phyloP scores from a whole-genome alignment of 2,113 vertebrate species.

The Centropus unirufus region DNA sequence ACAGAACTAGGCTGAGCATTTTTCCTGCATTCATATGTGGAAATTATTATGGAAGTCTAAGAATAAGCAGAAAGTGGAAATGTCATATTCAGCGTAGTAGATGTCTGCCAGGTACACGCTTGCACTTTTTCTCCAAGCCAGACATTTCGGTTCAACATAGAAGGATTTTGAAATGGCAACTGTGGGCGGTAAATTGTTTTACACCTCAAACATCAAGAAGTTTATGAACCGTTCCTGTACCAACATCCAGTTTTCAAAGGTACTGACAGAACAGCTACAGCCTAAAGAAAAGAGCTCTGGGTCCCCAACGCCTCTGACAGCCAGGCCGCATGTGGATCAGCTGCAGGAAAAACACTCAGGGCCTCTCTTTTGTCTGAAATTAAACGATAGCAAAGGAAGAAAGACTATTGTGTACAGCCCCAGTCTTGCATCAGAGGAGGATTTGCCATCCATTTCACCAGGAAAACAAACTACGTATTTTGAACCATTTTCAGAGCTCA shows the following conservation, averaged over 20 bases:
- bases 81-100: neutral
- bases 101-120: constrained; percentile 27
- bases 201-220: constrained; percentile 8
- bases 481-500: neutral
- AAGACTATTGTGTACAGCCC: accelerated
- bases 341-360: neutral
- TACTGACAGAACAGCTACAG: neutral
- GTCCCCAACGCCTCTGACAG: neutral
- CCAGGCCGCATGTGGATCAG: neutral
- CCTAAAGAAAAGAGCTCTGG: neutral
- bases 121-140: neutral
- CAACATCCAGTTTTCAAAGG: neutral
- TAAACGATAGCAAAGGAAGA: neutral
- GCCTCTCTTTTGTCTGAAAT: neutral
- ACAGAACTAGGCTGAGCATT: constrained; percentile 24
- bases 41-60: constrained; percentile 58
- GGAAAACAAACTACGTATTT: neutral
- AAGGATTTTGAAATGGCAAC: neutral
- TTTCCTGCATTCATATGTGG: constrained; percentile 44
- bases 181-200: constrained; percentile 17
- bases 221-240: neutral
- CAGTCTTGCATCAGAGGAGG: neutral
- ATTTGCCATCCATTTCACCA: neutral
- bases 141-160: neutral
- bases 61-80: constrained; percentile 31